Percentiles rank a stretch among this genome's conserved stretches.
Conservation (phyloP, 2,888 invertebrate species). For the Heliconius cydno region DNA sequence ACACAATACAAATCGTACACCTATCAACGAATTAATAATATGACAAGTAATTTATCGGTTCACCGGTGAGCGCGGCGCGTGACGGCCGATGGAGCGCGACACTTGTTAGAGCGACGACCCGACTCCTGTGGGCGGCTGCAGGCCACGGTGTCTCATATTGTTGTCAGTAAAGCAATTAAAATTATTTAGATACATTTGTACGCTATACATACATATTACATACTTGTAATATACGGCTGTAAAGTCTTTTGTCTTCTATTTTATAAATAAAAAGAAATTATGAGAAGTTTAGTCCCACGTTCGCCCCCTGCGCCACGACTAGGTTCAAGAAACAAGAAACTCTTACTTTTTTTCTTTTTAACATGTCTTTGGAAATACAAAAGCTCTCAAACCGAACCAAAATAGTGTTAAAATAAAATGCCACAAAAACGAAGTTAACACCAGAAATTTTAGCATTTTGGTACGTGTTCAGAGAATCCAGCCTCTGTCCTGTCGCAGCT, state of each 20-base stretch:
- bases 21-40: constrained; percentile 16
- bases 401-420: constrained; percentile 47
- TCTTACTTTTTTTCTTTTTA: background rate
- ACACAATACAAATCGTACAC: background rate
- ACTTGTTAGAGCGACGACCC: constrained; percentile 34
- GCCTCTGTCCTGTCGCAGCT: constrained; percentile 58
- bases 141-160: background rate
- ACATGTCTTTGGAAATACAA: background rate
- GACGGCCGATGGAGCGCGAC: constrained; percentile 30
- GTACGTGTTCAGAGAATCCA: constrained; percentile 68
- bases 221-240: too few relatives aligned
- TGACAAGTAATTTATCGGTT: constrained; percentile 25
- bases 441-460: constrained; percentile 64
- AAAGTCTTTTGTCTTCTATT: too few relatives aligned
- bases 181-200: too few relatives aligned
- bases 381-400: constrained; percentile 9
- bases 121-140: constrained; percentile 6
- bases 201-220: too few relatives aligned
- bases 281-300: too few relatives aligned
- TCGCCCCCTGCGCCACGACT: too few relatives aligned
- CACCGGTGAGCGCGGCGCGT: constrained; percentile 20
- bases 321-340: background rate
- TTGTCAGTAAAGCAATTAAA: background rate
- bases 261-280: too few relatives aligned
- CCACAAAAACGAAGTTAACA: constrained; percentile 55